Evolutionary conservation across 2,113 vertebrate genomes (phyloP), one percentile per base, ranked within the genome.

Genomic region (Acanthisitta chloris): DNA sequence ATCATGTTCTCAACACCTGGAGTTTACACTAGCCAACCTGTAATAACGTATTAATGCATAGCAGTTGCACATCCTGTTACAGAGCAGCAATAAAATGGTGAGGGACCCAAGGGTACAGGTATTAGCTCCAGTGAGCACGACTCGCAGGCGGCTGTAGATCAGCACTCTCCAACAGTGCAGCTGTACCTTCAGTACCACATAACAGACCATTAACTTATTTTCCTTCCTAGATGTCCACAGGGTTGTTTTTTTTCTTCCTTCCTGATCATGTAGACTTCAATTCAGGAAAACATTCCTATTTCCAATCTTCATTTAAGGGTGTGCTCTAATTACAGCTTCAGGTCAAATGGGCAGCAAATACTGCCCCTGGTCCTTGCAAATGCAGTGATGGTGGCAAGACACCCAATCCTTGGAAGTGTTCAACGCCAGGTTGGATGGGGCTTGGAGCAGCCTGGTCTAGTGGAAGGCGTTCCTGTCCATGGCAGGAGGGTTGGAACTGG

Each of bases 1-100:
- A 97, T 97, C 96, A 93, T 74, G 92, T 90, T 97, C 96, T 96
- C 96, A 94, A 84, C 96, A 96, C 96, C 94, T 96, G 96, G 88
- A 83, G 88, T 88, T 95, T 94, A 96, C 94, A 95, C 95, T 82
- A 67, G 88, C 90, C 86, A 83, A 94, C 74, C 90, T 95, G 92
- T 90, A 96, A 88, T 67, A 96, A 73, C 21, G 31, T 59, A 96
- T 95, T 96, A 96, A 96, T 92, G 92, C 90, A 93, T 64, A 96
- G 96, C 90, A 95, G 76, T 95, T 90, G 90, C 86, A 96, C 82
- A 86, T 96, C 96, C 94, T 96, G 96, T 92, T 88, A 64, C 72
- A 57, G 86, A 94, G 88, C 93, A 86, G 96, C 80, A 78, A 70
- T 92, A 94, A 96, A 97, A 96, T 28, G 71, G 67, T 38, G 72